Evolutionary conservation across 30 jellyfish, hydroid and myxozoan species (phyloP).

Genomic region (Euphysa ruthae): DNA sequence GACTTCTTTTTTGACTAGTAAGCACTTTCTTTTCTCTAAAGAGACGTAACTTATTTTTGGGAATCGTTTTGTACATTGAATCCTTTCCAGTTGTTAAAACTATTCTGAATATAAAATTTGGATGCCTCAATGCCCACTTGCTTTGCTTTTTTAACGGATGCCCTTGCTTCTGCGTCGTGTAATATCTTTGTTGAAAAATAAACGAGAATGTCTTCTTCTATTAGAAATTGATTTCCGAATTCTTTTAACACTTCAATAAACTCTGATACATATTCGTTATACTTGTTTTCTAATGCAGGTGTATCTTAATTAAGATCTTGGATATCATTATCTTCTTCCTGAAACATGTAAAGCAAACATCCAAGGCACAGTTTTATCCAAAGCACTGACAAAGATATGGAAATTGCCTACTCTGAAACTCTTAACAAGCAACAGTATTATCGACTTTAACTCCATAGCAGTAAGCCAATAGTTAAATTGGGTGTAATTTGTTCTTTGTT

Average conservation of each 20-base stretch:
- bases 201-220: neutral
- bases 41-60: constrained; percentile 10
- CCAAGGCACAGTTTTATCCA: neutral
- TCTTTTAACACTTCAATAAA: neutral
- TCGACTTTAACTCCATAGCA: neutral
- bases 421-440: neutral
- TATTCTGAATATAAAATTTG: neutral
- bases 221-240: neutral
- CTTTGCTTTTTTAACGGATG: neutral
- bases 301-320: neutral
- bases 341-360: neutral
- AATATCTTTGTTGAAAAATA: neutral
- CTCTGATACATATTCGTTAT: neutral
- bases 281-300: neutral
- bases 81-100: neutral
- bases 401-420: neutral
- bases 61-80: neutral
- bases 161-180: neutral
- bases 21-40: too few relatives aligned
- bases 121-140: neutral
- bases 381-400: neutral
- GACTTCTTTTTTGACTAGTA: constrained; percentile 13
- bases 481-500: too few relatives aligned
- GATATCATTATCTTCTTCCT: neutral
- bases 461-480: too few relatives aligned